Percentiles rank a stretch among this genome's conserved stretches.
Evolutionary conservation across 2,888 invertebrate genomes (phyloP).

Genomic region (Deladenus siricidicola): DNA sequence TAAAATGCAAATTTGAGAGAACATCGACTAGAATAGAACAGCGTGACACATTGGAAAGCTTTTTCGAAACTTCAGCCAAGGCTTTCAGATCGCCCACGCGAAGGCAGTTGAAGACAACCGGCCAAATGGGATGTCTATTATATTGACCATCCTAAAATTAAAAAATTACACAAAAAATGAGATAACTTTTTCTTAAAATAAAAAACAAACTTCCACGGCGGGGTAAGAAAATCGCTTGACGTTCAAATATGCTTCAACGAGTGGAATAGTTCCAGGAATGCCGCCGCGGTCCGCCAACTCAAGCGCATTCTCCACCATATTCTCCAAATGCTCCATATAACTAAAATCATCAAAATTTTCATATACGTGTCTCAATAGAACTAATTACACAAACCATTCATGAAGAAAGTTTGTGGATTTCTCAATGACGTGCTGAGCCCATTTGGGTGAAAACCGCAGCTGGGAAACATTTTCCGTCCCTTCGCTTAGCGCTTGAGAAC

Average conservation of each 20-base stretch:
- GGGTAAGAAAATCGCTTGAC: conserved; percentile 19
- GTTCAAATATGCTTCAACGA: conserved; percentile 48
- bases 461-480: conserved; percentile 7
- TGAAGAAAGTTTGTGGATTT: conserved; percentile 37
- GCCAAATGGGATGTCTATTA: conserved; percentile 32
- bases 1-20: conserved; percentile 11
- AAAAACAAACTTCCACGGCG: too few relatives aligned
- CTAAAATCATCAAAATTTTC: conserved; percentile 13
- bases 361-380: background rate
- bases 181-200: too few relatives aligned
- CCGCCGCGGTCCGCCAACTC: conserved; percentile 45
- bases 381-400: conserved; percentile 24
- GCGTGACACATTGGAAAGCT: conserved; percentile 20
- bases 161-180: background rate
- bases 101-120: conserved; percentile 27
- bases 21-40: conserved; percentile 22
- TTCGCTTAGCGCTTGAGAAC: conserved; percentile 9
- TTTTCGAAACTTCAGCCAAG: conserved; percentile 22
- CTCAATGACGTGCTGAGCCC: conserved; percentile 28
- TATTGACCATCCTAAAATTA: conserved; percentile 22
- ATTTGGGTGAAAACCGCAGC: conserved; percentile 24
- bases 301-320: conserved; percentile 38
- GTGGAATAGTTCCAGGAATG: conserved; percentile 40
- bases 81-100: conserved; percentile 29
- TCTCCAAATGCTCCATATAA: conserved; percentile 39